phyloP scores from a whole-genome alignment of 2,888 invertebrate genomes.

The Sarcophaga carnaria region DNA sequence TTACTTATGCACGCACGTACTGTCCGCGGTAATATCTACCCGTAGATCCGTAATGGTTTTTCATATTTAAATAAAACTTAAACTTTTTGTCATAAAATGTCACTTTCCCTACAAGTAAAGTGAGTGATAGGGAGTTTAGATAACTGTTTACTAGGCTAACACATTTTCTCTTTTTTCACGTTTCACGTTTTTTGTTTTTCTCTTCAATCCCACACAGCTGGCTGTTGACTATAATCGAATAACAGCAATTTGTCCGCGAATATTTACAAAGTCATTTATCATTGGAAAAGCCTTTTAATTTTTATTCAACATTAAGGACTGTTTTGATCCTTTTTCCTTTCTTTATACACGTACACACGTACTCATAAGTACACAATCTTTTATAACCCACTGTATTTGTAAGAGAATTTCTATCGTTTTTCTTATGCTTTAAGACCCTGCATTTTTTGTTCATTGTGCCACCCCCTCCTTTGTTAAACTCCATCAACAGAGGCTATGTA shows the following conservation, averaged over 20 bases:
- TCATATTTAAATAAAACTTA: neutral
- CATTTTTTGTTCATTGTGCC: neutral
- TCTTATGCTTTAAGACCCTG: neutral
- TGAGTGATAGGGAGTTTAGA: neutral
- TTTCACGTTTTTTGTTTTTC: constrained; percentile 21
- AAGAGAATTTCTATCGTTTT: neutral
- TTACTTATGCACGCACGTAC: neutral
- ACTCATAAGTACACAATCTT: neutral
- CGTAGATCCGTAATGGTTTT: neutral
- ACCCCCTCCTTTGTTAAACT: neutral
- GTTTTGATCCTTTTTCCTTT: constrained; percentile 10
- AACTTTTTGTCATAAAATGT: constrained; percentile 13
- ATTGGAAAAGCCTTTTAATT: constrained; percentile 61
- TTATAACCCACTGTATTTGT: neutral
- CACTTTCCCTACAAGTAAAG: neutral
- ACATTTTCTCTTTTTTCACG: neutral
- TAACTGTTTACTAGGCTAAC: neutral
- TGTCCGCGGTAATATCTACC: too few species aligned
- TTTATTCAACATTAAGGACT: constrained; percentile 38
- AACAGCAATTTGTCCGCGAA: constrained; percentile 67
- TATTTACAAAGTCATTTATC: constrained; percentile 68
- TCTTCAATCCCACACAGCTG: neutral
- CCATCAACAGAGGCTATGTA: neutral
- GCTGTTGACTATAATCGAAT: constrained; percentile 61
- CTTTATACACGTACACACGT: neutral